These are phyloP conservation scores for Prionailurus bengalensis DNA, from an alignment of 2,113 vertebrate species.

Conservation along the genomic window DNA sequence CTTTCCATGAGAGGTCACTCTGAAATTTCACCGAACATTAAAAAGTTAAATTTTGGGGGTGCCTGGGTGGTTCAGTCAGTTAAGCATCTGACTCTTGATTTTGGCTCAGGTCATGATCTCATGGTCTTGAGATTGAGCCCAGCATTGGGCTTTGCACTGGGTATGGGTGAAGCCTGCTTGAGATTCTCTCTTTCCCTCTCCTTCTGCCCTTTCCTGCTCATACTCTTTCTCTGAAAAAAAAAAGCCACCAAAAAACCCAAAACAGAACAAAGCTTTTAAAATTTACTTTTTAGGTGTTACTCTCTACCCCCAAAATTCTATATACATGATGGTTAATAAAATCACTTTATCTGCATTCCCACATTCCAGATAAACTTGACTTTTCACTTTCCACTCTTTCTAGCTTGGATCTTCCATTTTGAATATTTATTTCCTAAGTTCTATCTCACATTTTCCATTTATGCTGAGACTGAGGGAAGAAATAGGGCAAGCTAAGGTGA, in stretches of 20 bases:
- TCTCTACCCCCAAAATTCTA: background rate
- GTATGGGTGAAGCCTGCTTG: no score
- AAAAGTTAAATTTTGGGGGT: background rate
- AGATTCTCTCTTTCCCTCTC: no score
- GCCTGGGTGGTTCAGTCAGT: no score
- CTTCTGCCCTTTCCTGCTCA: no score
- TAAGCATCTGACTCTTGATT: no score
- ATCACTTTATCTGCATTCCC: rapidly evolving
- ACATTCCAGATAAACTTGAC: background rate
- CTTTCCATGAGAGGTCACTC: background rate
- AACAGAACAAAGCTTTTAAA: background rate
- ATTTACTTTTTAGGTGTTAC: background rate
- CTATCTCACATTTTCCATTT: background rate
- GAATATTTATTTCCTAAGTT: background rate
- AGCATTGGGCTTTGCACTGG: no score
- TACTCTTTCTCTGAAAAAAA: no score
- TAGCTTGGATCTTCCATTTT: background rate
- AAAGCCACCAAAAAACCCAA: background rate
- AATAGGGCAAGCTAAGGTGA: background rate
- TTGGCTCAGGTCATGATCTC: no score
- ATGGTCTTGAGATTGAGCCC: no score
- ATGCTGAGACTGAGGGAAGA: background rate
- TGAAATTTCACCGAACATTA: background rate
- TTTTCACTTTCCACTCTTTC: background rate
- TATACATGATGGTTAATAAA: background rate